Percentiles rank a stretch among this genome's conserved stretches.
Conservation (phyloP, 2,113 vertebrate genomes). For the Ploceus nigricollis region DNA sequence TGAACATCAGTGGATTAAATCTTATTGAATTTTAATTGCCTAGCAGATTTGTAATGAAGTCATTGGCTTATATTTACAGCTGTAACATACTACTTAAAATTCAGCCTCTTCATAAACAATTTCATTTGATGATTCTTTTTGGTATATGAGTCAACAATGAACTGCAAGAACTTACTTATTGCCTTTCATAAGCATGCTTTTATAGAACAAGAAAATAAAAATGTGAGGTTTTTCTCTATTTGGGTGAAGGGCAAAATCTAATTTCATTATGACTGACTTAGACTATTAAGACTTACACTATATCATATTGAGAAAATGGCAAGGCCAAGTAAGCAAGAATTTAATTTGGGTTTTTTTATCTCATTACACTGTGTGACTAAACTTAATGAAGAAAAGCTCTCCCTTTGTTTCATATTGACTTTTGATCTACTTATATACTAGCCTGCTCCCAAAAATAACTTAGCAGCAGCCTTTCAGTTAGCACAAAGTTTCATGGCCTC, state of each 20-base stretch:
- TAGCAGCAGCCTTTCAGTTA: not conserved
- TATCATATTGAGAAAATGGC: not conserved
- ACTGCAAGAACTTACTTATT: not conserved
- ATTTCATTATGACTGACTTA: not conserved
- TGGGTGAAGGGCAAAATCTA: not conserved
- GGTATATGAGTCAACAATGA: not conserved
- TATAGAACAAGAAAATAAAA: not conserved
- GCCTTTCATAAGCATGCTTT: not conserved
- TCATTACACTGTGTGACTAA: not conserved
- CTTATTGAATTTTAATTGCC: constrained; percentile 41
- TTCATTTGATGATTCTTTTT: not conserved
- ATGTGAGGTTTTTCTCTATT: not conserved
- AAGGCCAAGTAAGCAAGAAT: not conserved
- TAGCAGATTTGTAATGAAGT: constrained; percentile 9
- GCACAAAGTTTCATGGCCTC: not conserved
- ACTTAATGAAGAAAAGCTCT: not conserved
- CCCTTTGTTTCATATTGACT: not conserved
- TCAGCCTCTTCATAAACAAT: not conserved
- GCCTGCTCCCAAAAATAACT: not conserved
- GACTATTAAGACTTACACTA: not conserved
- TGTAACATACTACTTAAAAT: constrained; percentile 14
- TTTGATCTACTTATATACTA: not conserved
- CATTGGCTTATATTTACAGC: constrained; percentile 19
- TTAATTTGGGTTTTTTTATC: not conserved
- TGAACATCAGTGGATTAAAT: not conserved